Percentiles rank a stretch among this genome's conserved stretches.
phyloP scores from a whole-genome alignment of 2,797 vertebrate species.

The Chelmon rostratus region DNA sequence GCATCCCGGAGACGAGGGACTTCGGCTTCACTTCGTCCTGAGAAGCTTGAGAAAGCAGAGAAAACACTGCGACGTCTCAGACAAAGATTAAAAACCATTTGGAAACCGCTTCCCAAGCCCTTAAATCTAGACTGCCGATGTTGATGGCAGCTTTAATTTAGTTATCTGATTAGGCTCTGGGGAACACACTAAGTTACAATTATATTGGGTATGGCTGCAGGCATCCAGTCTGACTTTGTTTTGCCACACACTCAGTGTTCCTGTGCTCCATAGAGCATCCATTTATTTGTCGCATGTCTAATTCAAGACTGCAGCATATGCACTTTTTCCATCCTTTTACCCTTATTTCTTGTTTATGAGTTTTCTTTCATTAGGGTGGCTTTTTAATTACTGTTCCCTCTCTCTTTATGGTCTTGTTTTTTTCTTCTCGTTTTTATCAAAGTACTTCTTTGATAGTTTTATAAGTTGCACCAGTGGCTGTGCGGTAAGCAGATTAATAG shows the following conservation, averaged over 20 bases:
- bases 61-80: constrained; percentile 27
- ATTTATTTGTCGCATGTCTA: constrained; percentile 70
- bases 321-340: constrained; percentile 76
- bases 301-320: constrained; percentile 72
- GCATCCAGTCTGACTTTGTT: constrained; percentile 49
- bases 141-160: constrained; percentile 70
- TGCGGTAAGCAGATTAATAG: constrained; percentile 86
- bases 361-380: constrained; percentile 79
- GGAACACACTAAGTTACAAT: constrained; percentile 59
- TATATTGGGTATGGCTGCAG: constrained; percentile 60
- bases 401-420: constrained; percentile 76
- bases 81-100: constrained; percentile 51
- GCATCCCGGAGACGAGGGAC: constrained; percentile 21
- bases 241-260: constrained; percentile 54
- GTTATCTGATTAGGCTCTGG: constrained; percentile 63
- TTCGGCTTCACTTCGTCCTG: constrained; percentile 19
- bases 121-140: constrained; percentile 52
- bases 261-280: constrained; percentile 45
- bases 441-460: constrained; percentile 83
- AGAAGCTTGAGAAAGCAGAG: constrained; percentile 8
- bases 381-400: constrained; percentile 83
- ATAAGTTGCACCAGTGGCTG: constrained; percentile 81
- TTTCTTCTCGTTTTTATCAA: constrained; percentile 60
- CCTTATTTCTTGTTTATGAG: constrained; percentile 80
- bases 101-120: constrained; percentile 23